Base-by-base conservation (phyloP, 2,113 vertebrate genomes). In the Butastur rufipennis region DNA sequence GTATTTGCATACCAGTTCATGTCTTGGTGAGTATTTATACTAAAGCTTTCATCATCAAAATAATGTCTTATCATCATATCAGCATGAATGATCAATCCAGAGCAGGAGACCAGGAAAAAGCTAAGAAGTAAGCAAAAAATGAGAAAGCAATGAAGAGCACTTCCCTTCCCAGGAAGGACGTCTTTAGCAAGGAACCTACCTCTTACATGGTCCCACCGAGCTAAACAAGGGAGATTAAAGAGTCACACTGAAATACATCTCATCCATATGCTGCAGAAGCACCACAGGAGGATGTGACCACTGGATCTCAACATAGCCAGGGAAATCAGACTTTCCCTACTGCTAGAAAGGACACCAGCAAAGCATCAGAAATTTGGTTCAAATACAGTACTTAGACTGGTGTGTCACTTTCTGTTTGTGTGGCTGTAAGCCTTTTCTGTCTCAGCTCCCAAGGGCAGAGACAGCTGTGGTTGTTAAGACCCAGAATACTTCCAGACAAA, bases 401-500 rank as follows among this genome's bases (percentile, higher is more conserved):
- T 42, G 58, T 91, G 93, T 38, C 75, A 55, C 79, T 83, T 88
- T 90, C 63, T 93, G 52, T 89, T 87, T 96, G 71, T 75, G 45
- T 81, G 78, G n/a, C 85, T 91, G 23, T 61, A 71, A 85, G 63
- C n/a, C 56, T 80, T 75, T 82, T 93, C 81, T 95, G 90, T 94
- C 77, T 96, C 90, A 90, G 71, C 36, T 96, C 93, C 93, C 71
- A 86, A 90, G 92, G 96, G 90, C 92, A 94, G 92, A 96, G 93
- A 96, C 93, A 95, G 58, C 58, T 78, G 73, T 89, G 42, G 79
- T 87, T 94, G 88, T 88, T 95, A 94, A 93, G 93, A 73, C 3
- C 15, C 45, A 90, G 66, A 91, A 94, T 86, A 80, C 58, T 95
- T 95, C 45, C 92, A 97, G 93, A 93, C 95, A 95, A 88, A 93